Percentiles rank a stretch among this genome's conserved stretches.
phyloP scores from a whole-genome alignment of 2,113 vertebrate genomes.

The Numenius arquata region DNA sequence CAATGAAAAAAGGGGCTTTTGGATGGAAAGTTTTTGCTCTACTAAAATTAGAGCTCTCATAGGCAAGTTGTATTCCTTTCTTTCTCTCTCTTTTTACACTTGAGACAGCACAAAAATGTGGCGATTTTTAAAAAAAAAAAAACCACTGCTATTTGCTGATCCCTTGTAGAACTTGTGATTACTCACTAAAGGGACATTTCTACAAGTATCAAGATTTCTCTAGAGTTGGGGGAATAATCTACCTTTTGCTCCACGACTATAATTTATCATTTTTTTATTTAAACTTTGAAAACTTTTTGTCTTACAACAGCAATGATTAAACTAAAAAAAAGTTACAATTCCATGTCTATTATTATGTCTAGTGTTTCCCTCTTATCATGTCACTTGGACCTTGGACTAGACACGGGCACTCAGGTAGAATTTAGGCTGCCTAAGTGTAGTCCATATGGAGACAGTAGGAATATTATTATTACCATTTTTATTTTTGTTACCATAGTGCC shows the following conservation, averaged over 20 bases:
- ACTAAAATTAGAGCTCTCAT: background rate
- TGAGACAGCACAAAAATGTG: background rate
- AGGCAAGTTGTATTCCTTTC: background rate
- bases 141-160: fast-evolving
- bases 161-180: background rate
- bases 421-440: background rate
- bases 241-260: background rate
- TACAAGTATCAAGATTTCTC: background rate
- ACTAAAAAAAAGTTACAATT: background rate
- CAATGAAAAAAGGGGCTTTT: background rate
- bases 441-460: background rate
- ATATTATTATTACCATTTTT: background rate
- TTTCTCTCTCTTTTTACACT: background rate
- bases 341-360: background rate
- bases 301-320: background rate
- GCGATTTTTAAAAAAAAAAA: background rate
- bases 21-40: background rate
- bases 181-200: background rate
- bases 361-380: background rate
- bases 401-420: fast-evolving
- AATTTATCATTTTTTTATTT: background rate
- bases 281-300: background rate
- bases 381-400: background rate
- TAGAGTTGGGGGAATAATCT: background rate
- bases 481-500: background rate